Evolutionary conservation across 2,888 invertebrate species (phyloP), one percentile per base, ranked within the genome.

Genomic region (Cryptophagus acutangulus): DNA sequence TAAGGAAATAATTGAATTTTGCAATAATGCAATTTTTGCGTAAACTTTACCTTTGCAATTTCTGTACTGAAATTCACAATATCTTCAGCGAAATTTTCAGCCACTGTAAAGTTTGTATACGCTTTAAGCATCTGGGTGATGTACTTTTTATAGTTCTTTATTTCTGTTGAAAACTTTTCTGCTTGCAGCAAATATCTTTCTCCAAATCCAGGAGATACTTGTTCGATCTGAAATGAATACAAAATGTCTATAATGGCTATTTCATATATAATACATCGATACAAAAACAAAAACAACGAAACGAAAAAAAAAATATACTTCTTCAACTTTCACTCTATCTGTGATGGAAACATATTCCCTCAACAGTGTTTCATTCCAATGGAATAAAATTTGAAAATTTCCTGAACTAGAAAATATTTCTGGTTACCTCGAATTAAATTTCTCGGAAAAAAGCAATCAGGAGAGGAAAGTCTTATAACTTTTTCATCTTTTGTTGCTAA

Each of bases 161-260:
- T 58, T 64, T 81, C 81, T 45, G 75, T 73, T 15, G 74, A 62
- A 66, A 81, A 81, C 59, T 79, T 76, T 41, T 71, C 70, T 0
- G 79, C 75, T 48, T 76, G 72, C 28, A 79, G 71, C 8, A 82
- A 71, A 63, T 81, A 81, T 33, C 77, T 74, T 55, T 81, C 81
- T 54, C 77, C 78, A 67, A 81, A 80, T 20, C 79, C 80, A 0
- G 80, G 79, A 0, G 80, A 73, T 9, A 78, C 76, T 66, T 81
- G 81, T 62, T 81, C 79, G 53, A 81, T 70, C 80, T 81, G 62
- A 28, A 61, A 58, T 18, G 47, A 45, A 42, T 38, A 41, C 16
- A 37, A 45, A 47, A 31, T 15, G 14, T 31, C 3, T 16, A 16
- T 31, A 31, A 3, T 31, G 8, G 31, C 15, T 6, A 4, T 3